Evolutionary conservation across 1,140 invertebrate species (phyloP).

Genomic region (Drosophila malerkotliana): DNA sequence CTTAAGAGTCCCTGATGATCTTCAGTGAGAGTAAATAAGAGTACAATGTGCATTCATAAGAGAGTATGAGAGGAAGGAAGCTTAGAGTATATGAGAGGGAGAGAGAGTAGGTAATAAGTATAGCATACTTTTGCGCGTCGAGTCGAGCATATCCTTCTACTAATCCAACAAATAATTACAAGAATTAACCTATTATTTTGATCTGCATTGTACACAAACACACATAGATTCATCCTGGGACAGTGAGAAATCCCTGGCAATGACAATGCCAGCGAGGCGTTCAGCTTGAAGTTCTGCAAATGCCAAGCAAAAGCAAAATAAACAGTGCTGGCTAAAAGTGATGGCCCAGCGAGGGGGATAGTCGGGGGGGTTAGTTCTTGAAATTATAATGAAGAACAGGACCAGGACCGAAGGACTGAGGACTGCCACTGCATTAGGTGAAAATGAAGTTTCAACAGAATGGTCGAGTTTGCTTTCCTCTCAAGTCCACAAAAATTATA

Average conservation of each 20-base stretch:
- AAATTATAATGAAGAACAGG: slow-evolving; percentile 65
- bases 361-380: slow-evolving; percentile 34
- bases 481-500: background rate
- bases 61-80: too few species aligned
- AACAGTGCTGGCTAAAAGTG: slow-evolving; percentile 1
- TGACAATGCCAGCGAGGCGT: slow-evolving; percentile 72
- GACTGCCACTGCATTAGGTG: slow-evolving; percentile 53
- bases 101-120: too few species aligned
- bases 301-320: slow-evolving; percentile 44
- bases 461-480: slow-evolving; percentile 12
- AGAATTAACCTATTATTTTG: background rate
- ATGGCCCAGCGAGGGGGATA: background rate
- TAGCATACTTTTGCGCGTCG: too few species aligned
- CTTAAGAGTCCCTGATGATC: too few species aligned
- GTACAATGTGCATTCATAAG: too few species aligned
- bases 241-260: slow-evolving; percentile 48
- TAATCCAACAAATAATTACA: too few species aligned
- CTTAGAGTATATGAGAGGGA: too few species aligned
- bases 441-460: slow-evolving; percentile 60
- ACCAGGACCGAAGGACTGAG: background rate
- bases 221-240: slow-evolving; percentile 2
- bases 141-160: too few species aligned
- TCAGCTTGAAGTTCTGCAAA: slow-evolving; percentile 67
- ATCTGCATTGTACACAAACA: background rate
- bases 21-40: too few species aligned